Conservation (phyloP, 23 tunicate genomes). For the Trididemnum nubilum region DNA sequence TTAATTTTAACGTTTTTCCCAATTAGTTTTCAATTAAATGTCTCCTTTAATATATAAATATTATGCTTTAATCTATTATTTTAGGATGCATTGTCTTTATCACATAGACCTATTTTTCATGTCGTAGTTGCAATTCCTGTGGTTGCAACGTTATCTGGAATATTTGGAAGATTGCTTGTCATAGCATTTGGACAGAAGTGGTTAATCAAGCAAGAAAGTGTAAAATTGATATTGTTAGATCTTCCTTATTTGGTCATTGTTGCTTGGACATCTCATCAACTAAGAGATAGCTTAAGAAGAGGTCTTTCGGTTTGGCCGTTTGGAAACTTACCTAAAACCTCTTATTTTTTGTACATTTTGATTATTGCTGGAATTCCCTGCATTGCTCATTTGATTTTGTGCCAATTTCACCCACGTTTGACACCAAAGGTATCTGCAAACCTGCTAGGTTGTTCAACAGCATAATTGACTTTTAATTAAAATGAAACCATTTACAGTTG, state of each 20-base stretch:
- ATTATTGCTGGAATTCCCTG: conserved; percentile 11
- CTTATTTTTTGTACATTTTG: conserved; percentile 27
- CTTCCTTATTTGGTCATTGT: conserved; percentile 34
- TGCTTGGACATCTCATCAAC: conserved; percentile 61
- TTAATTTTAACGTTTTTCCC: no score
- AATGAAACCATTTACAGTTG: no score
- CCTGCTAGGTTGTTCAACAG: no score
- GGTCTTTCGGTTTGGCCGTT: conserved; percentile 55
- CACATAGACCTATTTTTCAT: conserved; percentile 45
- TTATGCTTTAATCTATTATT: no score
- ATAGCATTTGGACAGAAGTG: not conserved
- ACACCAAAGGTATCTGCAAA: no score
- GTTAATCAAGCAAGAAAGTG: not conserved
- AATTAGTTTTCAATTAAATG: no score
- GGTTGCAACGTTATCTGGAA: conserved; percentile 14
- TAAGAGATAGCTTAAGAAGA: conserved; percentile 52
- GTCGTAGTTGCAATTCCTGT: conserved; percentile 41
- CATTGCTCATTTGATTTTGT: not conserved
- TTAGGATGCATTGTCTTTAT: conserved; percentile 39
- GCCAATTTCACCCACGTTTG: no score
- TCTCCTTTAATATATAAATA: no score
- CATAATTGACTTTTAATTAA: no score
- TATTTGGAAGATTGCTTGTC: conserved; percentile 4
- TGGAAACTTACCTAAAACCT: conserved; percentile 22
- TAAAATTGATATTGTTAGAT: not conserved